A percentile compares a stretch with the other conserved stretches of the same genome.
Evolutionary conservation across 2,888 invertebrate species (phyloP).

Genomic region (Drosophila mimica): DNA sequence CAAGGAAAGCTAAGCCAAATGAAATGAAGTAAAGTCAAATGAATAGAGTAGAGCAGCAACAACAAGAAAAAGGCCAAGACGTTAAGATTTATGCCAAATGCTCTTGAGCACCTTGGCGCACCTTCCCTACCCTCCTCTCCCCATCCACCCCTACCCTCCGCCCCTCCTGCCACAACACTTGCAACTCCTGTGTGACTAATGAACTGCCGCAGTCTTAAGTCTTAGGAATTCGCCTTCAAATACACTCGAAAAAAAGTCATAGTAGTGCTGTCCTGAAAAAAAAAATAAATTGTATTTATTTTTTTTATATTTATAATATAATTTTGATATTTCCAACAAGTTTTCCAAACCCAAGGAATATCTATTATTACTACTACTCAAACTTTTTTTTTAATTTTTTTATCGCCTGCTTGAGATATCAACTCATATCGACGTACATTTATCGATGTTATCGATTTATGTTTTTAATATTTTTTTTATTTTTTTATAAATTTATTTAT

Average conservation of each 20-base stretch:
- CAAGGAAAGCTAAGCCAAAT: conserved; percentile 68
- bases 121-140: not conserved
- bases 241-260: not conserved
- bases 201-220: conserved; percentile 62
- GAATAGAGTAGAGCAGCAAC: conserved; percentile 8
- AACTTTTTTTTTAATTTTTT: too few species aligned
- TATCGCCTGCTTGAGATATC: too few species aligned
- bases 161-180: not conserved
- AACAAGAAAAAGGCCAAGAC: conserved; percentile 39
- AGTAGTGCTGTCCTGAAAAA: too few species aligned
- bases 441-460: too few species aligned
- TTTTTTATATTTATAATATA: too few species aligned
- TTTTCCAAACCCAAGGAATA: too few species aligned
- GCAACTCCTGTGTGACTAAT: conserved; percentile 65
- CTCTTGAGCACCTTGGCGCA: conserved; percentile 64
- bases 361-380: too few species aligned
- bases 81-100: conserved; percentile 75
- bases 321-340: too few species aligned
- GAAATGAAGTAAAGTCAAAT: conserved; percentile 56
- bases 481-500: not conserved
- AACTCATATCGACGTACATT: too few species aligned
- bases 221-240: conserved; percentile 36
- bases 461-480: too few species aligned
- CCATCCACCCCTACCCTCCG: not conserved
- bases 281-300: too few species aligned